Conservation (phyloP, 2,797 vertebrate species). For the Gallinago solitaria region DNA sequence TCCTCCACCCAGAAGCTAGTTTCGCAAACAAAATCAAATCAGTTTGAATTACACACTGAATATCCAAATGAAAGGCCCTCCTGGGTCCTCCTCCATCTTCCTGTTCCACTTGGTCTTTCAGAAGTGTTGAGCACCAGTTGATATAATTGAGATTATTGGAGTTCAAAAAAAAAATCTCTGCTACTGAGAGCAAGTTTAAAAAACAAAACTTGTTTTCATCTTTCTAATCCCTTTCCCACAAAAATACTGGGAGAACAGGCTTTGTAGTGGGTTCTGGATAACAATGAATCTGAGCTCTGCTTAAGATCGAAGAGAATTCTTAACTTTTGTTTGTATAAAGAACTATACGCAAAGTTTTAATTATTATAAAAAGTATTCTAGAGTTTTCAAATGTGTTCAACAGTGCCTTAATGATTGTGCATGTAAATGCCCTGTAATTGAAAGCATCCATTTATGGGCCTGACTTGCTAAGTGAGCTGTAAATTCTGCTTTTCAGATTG, state of each 20-base stretch:
- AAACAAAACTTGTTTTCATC: constrained; percentile 13
- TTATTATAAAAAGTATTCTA: constrained; percentile 35
- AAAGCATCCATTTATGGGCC: constrained; percentile 53
- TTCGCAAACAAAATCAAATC: background rate
- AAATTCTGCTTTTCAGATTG: constrained; percentile 71
- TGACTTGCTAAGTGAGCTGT: constrained; percentile 65
- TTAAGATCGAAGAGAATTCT: background rate
- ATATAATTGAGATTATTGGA: constrained; percentile 53
- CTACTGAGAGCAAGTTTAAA: background rate
- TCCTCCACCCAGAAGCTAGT: background rate
- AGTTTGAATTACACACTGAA: background rate
- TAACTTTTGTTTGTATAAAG: constrained; percentile 24
- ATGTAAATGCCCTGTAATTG: constrained; percentile 54
- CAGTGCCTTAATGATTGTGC: background rate
- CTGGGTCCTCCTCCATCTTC: background rate
- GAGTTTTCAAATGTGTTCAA: constrained; percentile 32
- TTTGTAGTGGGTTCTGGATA: background rate
- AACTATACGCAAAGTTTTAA: constrained; percentile 8
- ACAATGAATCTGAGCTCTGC: background rate
- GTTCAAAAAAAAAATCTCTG: background rate
- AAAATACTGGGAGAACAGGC: constrained; percentile 18
- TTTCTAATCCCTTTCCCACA: constrained; percentile 17
- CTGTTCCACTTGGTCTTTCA: constrained; percentile 12
- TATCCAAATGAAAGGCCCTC: background rate
- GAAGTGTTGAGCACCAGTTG: constrained; percentile 7